Conservation (phyloP, 2,888 invertebrate species). For the Dasysyrphus albostriatus region DNA sequence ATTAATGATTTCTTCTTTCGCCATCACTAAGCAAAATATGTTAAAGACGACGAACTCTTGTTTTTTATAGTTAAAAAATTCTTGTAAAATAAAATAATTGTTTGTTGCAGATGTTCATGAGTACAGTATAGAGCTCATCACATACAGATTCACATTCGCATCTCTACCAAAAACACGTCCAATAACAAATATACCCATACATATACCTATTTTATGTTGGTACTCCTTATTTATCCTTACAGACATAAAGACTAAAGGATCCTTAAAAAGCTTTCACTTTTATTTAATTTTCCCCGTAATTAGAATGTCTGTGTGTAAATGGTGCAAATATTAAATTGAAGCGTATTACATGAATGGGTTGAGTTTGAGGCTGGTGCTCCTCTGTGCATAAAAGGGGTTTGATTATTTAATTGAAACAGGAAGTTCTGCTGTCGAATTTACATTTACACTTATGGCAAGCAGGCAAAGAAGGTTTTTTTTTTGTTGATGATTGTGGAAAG, state of each 20-base stretch:
- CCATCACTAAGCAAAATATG: constrained; percentile 6
- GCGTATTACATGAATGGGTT: constrained; percentile 28
- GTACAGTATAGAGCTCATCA: background rate
- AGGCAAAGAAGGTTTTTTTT: background rate
- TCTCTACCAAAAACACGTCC: background rate
- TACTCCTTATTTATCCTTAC: constrained; percentile 5
- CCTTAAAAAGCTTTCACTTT: constrained; percentile 74
- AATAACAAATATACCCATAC: constrained; percentile 14
- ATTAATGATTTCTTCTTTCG: background rate
- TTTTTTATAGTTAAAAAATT: background rate
- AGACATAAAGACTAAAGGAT: constrained; percentile 50
- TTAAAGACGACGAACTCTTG: background rate
- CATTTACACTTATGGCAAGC: constrained; percentile 63
- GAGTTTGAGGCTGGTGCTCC: constrained; percentile 3
- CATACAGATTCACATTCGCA: background rate
- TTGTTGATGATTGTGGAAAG: background rate
- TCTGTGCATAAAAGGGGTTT: constrained; percentile 41
- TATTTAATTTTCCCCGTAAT: constrained; percentile 74
- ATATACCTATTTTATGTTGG: background rate
- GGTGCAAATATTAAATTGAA: constrained; percentile 72
- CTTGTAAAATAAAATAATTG: constrained; percentile 31
- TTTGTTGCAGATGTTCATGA: constrained; percentile 31
- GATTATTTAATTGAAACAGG: constrained; percentile 74
- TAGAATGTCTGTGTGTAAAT: constrained; percentile 73
- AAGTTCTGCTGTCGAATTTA: constrained; percentile 73